These are phyloP conservation scores for Drosophila stalkeri DNA, from an alignment of 2,888 invertebrate species.

Conservation along the genomic window DNA sequence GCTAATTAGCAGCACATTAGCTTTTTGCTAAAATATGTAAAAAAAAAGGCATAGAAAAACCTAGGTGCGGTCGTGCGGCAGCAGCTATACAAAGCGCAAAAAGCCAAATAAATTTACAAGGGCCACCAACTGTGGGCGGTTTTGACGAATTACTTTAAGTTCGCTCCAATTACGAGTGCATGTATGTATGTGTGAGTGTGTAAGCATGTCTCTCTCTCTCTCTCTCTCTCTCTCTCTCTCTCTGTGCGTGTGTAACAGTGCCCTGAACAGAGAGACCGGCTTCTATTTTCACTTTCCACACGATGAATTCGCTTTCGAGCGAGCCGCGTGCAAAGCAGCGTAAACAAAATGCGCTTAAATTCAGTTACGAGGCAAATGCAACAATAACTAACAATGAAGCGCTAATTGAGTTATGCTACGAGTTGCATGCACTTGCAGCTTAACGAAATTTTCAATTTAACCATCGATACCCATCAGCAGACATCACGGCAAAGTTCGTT, in stretches of 20 bases:
- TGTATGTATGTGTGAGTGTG: slow-evolving; percentile 11
- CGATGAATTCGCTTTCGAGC: slow-evolving; percentile 61
- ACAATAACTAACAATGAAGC: slow-evolving; percentile 39
- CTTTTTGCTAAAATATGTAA: slow-evolving; percentile 28
- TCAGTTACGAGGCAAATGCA: slow-evolving; percentile 31
- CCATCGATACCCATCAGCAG: slow-evolving; percentile 25
- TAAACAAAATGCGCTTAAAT: slow-evolving; percentile 70
- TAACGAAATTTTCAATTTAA: slow-evolving; percentile 44
- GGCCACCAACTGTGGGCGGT: slow-evolving; percentile 9
- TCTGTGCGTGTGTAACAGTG: slow-evolving; percentile 20
- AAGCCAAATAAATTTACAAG: slow-evolving; percentile 57
- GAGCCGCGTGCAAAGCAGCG: slow-evolving; percentile 55
- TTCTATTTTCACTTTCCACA: slow-evolving; percentile 62
- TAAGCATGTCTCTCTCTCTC: background rate
- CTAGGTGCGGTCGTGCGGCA: slow-evolving; percentile 66
- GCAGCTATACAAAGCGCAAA: slow-evolving; percentile 48
- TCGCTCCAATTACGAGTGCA: slow-evolving; percentile 49
- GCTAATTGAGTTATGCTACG: slow-evolving; percentile 73
- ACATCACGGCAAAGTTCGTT: slow-evolving; percentile 32
- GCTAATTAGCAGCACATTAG: slow-evolving; percentile 70
- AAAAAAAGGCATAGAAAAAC: slow-evolving; percentile 12
- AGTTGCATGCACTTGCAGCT: slow-evolving; percentile 55
- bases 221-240: background rate
- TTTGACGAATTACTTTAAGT: slow-evolving; percentile 48
- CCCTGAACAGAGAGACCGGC: slow-evolving; percentile 10